Evolutionary conservation across 2,888 invertebrate species (phyloP).

Genomic region (Pseudanteris insignis): DNA sequence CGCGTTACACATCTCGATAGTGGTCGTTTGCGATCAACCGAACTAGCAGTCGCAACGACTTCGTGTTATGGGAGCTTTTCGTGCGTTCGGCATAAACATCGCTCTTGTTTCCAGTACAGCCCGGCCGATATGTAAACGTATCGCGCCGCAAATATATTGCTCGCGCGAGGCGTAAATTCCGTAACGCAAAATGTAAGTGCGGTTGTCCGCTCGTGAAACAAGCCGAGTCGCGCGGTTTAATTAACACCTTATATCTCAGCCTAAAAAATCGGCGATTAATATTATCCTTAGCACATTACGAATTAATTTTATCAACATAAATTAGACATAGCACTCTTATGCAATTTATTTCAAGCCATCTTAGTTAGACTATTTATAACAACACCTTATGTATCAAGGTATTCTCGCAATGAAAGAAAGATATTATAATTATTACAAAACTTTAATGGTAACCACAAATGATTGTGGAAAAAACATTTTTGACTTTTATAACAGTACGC

Average conservation of each 20-base stretch:
- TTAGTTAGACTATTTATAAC: too few relatives aligned
- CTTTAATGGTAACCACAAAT: too few relatives aligned
- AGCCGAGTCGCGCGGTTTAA: constrained; percentile 29
- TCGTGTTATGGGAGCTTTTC: constrained; percentile 22
- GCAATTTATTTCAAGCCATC: too few relatives aligned
- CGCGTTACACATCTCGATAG: constrained; percentile 42
- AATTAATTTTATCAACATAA: constrained; percentile 14
- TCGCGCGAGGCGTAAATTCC: constrained; percentile 28
- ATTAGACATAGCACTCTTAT: too few relatives aligned
- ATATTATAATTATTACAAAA: too few relatives aligned
- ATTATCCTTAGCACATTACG: constrained; percentile 5
- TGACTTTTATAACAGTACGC: too few relatives aligned
- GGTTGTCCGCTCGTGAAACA: constrained; percentile 18
- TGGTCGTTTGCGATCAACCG: constrained; percentile 28
- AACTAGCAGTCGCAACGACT: constrained; percentile 18
- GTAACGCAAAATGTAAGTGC: constrained; percentile 25
- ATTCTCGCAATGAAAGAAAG: too few relatives aligned
- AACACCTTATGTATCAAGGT: too few relatives aligned
- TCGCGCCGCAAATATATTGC: constrained; percentile 32
- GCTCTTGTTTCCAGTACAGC: constrained; percentile 32
- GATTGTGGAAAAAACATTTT: too few relatives aligned
- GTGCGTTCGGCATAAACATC: constrained; percentile 37
- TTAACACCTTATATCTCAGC: constrained; percentile 37
- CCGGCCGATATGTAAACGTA: constrained; percentile 34
- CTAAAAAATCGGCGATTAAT: constrained; percentile 13